Percentiles rank a stretch among this genome's conserved stretches.
Conservation (phyloP, 2,797 vertebrate species). For the Lepus oiostolus region DNA sequence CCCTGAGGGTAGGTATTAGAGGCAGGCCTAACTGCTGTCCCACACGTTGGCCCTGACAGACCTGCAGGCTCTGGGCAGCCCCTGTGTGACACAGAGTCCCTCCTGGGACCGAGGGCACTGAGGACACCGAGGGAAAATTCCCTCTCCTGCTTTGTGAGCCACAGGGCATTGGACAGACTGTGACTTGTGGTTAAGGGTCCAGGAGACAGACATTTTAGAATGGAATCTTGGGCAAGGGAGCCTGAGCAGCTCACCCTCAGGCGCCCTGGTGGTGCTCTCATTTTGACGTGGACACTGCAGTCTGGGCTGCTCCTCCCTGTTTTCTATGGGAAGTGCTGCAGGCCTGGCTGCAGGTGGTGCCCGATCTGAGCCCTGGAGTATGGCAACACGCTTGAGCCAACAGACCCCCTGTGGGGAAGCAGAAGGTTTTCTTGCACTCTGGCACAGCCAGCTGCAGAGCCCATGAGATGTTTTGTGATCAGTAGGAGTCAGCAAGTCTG, state of each 20-base stretch:
- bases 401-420: neutral
- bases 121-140: neutral
- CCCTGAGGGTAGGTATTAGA: neutral
- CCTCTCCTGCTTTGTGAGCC: neutral
- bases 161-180: accelerated
- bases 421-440: neutral
- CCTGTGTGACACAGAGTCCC: neutral
- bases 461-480: neutral
- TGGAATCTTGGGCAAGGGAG: neutral
- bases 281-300: accelerated
- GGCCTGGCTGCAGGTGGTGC: neutral
- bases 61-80: neutral
- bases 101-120: neutral
- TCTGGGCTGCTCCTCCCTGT: neutral
- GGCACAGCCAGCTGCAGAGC: neutral
- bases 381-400: neutral
- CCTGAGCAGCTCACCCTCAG: neutral
- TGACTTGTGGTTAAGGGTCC: neutral
- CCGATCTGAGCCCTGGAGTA: neutral
- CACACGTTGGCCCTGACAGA: neutral
- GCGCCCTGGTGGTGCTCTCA: neutral
- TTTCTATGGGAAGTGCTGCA: neutral
- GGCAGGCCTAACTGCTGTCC: neutral
- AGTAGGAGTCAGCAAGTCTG: neutral
- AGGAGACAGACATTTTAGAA: neutral